Evolutionary conservation across 1,140 invertebrate genomes (phyloP).

Genomic region (Amphibalanus amphitrite): DNA sequence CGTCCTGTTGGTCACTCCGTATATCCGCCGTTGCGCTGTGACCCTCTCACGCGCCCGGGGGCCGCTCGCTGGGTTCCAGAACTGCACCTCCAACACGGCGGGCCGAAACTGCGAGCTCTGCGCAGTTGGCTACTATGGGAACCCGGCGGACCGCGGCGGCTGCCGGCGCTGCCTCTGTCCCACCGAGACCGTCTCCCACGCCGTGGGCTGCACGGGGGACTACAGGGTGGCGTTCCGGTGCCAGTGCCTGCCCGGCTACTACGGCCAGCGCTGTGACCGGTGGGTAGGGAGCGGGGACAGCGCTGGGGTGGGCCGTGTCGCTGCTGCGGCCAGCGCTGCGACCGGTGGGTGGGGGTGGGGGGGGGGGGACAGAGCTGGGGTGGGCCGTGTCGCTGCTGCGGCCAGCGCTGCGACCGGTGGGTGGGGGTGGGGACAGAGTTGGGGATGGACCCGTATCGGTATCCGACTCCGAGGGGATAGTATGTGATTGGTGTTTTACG

Average conservation of each 20-base stretch:
- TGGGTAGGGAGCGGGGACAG: no score
- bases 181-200: slow-evolving; percentile 47
- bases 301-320: no score
- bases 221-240: slow-evolving; percentile 22
- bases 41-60: no score
- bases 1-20: no score
- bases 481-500: no score
- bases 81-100: slow-evolving; percentile 62
- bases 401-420: no score
- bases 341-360: slow-evolving; percentile 47
- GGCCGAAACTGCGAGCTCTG: slow-evolving; percentile 58
- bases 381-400: no score
- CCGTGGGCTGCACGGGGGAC: slow-evolving; percentile 38
- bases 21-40: no score
- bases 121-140: slow-evolving; percentile 64
- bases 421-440: no score
- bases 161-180: slow-evolving; percentile 63
- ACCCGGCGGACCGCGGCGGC: slow-evolving; percentile 36
- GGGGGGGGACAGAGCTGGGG: no score
- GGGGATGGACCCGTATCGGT: no score
- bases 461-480: no score
- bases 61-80: slow-evolving; percentile 31
- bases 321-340: slow-evolving; percentile 65
- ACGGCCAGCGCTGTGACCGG: slow-evolving; percentile 41
- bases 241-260: slow-evolving; percentile 39